These are phyloP conservation scores for Callimico goeldii DNA, from an alignment of 2,797 vertebrate species.

Conservation along the genomic window DNA sequence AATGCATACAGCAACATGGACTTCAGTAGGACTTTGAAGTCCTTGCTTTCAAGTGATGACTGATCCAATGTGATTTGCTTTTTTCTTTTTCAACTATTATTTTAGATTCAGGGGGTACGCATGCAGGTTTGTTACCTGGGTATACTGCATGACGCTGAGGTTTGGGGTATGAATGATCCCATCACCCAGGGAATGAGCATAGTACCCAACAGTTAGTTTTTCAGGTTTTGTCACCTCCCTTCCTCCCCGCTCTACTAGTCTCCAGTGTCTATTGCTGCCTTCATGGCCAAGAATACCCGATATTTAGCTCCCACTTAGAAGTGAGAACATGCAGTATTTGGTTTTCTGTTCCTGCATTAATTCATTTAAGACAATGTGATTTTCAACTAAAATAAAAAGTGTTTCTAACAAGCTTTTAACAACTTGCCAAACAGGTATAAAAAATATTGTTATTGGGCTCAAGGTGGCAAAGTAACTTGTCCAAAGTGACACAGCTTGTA, in stretches of 20 bases:
- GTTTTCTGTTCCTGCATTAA: not conserved
- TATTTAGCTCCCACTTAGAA: not conserved
- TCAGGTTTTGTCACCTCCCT: not conserved
- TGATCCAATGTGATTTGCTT: not conserved
- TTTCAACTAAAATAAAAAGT: slow-evolving; percentile 27
- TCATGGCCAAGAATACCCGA: not conserved
- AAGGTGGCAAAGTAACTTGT: not conserved
- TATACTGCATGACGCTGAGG: not conserved
- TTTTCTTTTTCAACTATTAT: not conserved
- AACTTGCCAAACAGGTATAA: slow-evolving; percentile 8
- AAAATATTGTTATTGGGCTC: not conserved
- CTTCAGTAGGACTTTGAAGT: not conserved
- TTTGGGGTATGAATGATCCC: not conserved
- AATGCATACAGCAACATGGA: not conserved
- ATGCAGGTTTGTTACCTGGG: not conserved
- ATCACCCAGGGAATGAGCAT: not conserved
- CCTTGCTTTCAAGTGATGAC: not conserved
- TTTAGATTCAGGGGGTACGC: not conserved
- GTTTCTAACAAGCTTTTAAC: not conserved
- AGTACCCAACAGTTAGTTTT: not conserved
- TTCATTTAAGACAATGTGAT: not conserved
- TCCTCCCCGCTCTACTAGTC: not conserved
- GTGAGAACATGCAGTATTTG: not conserved
- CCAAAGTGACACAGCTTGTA: not conserved
- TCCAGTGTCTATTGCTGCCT: not conserved